Base-by-base conservation (phyloP, 2,888 invertebrate genomes). In the Choreutis nemorana region DNA sequence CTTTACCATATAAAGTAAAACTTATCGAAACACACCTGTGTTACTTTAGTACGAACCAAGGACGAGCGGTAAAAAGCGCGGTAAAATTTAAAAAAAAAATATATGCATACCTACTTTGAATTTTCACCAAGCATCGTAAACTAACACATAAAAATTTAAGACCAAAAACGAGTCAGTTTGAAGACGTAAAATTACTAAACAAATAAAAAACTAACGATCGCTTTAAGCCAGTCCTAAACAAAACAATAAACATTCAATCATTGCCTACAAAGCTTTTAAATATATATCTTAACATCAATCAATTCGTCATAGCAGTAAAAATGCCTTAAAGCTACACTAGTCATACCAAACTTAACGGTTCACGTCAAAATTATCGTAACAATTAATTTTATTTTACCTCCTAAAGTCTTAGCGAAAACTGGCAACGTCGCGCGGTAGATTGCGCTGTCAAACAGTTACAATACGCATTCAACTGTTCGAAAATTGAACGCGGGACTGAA, bases 381-480 rank as follows among this genome's bases (percentile, higher is more conserved):
- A 26, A 23, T 26, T 28, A 30, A 30, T 30, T 29, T 35, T 53
- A 61, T 54, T 61, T 70, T 75, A 75, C 75, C 75, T 77, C 66
- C 55, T 60, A 58, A 51, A 7, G 29, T 52, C 52, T 50, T 50
- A 54, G 52, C 53, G 53, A 52, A 49, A 60, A 52, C 59, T 60
- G 71, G 68, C 63, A 63, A 62, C 66, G 67, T 58, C 61, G 65
- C 44, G 57, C 56, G 61, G 59, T 48, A 50, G 49, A 52, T 45
- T 55, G 50, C 58, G 53, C 57, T 62, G 66, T 58, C 61, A 62
- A 58, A 60, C 64, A 52, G 64, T 63, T 57, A 62, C 63, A 66
- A 66, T 57, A 61, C 67, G 70, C 65, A 71, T 73, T 70, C 70
- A 72, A 71, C 77, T 75, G 75, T 71, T 72, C 55, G 63, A 55